Evolutionary conservation across 2,888 invertebrate species (phyloP).

Genomic region (Meta bourneti): DNA sequence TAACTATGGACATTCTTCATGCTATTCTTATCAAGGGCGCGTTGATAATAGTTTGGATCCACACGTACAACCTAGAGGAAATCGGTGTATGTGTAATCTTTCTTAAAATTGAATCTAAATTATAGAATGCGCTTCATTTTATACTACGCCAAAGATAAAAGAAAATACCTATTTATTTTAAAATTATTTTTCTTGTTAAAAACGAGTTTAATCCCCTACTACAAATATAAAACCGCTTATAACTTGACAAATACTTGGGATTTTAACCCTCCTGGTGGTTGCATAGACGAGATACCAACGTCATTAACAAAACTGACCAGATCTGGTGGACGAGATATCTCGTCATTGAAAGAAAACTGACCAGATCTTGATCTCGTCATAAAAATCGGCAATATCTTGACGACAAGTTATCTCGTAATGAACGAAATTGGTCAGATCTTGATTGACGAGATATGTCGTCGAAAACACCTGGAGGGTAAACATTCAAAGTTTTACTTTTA

Average conservation of each 20-base stretch:
- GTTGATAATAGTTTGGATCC: not conserved
- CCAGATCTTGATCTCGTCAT: too few relatives aligned
- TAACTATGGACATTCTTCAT: not conserved
- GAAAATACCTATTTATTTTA: not conserved
- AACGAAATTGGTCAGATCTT: too few relatives aligned
- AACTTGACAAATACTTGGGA: not conserved
- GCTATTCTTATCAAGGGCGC: not conserved
- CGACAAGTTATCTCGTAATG: too few relatives aligned
- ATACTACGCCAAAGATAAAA: not conserved
- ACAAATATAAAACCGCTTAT: not conserved
- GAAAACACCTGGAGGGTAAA: too few relatives aligned
- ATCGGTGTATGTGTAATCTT: not conserved
- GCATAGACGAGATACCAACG: too few relatives aligned
- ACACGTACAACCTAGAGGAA: not conserved
- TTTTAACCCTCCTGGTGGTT: too few relatives aligned
- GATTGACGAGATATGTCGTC: too few relatives aligned
- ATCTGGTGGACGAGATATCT: too few relatives aligned
- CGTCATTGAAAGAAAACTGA: too few relatives aligned
- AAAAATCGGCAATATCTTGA: too few relatives aligned
- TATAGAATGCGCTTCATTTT: not conserved
- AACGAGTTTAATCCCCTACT: not conserved
- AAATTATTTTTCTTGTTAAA: not conserved
- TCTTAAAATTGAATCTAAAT: not conserved
- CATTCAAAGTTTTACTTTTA: too few relatives aligned
- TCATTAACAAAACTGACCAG: too few relatives aligned